Evolutionary conservation across 2,797 vertebrate genomes (phyloP).

Genomic region (Lycodopsis pacificus): DNA sequence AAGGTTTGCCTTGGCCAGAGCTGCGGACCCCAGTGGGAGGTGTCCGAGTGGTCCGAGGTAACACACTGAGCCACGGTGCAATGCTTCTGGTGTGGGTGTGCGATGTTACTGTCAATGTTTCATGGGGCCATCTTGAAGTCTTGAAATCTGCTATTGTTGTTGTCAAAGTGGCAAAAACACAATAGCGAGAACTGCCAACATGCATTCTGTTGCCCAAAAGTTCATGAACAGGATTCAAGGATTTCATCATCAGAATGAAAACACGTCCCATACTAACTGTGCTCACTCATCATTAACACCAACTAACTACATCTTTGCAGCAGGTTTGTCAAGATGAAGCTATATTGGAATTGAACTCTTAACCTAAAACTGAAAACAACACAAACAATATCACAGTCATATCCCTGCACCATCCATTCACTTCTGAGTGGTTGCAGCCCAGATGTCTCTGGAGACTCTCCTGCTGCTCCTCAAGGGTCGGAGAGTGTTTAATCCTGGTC

Average conservation of each 20-base stretch:
- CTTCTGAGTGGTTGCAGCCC: background rate
- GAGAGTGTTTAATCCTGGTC: too few relatives aligned
- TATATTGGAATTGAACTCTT: background rate
- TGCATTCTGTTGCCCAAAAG: background rate
- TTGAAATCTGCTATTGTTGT: background rate
- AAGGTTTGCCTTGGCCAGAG: constrained; percentile 90
- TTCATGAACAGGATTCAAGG: background rate
- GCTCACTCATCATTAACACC: background rate
- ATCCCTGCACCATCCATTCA: background rate
- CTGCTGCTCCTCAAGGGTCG: too few relatives aligned
- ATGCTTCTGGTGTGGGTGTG: background rate
- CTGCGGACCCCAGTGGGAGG: constrained; percentile 92
- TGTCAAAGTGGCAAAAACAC: background rate
- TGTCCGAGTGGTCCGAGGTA: constrained; percentile 91
- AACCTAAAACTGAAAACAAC: background rate
- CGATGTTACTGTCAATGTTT: background rate
- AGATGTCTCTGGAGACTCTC: background rate
- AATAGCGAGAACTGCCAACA: background rate
- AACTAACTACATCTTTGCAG: background rate
- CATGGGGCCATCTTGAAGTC: background rate
- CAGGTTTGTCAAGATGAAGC: background rate
- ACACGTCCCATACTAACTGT: too few relatives aligned
- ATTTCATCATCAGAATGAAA: background rate
- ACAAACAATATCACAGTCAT: background rate
- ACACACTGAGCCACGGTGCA: background rate